Evolutionary conservation across 2,797 vertebrate species (phyloP), one percentile per base, ranked within the genome.

Genomic region (Octomys mimax): DNA sequence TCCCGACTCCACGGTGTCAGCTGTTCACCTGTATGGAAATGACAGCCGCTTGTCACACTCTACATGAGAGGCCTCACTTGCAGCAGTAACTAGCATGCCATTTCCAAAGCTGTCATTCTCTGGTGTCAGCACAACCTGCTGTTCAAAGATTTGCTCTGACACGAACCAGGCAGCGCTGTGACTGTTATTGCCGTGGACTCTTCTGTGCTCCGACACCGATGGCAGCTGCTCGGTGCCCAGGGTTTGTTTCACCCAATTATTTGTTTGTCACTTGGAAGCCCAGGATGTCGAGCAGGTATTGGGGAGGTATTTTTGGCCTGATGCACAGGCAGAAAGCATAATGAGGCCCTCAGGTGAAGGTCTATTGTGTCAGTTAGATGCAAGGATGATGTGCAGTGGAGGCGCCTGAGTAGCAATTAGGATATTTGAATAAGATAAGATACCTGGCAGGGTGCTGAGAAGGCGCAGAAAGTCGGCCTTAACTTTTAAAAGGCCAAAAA

Each of bases 201-300:
- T 70, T 91, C 96, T 86, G 95, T 68, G 79, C 96, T 46, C 92
- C 62, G 79, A 31, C 90, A 94, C 93, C 80, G 42, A 77, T 97
- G 98, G 98, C 98, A 98, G 98, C 98, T 97, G 98, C 98, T 92
- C 94, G 71, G 96, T 95, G 89, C 98, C 97, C 92, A 85, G 96
- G 98, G 98, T 98, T 99, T 98, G 98, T 99, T 99, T 98, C 98
- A 98, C 98, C 98, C 99, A 99, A 99, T 99, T 99, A 99, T 98
- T 98, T 99, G 98, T 95, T 98, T 99, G 99, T 99, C 99, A 98
- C 97, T 98, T 97, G 97, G 92, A 98, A 98, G 98, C 98, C 98
- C 62, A 85, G 98, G 79, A 71, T 95, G 94, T 96, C 0, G 80
- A 97, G 98, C 97, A 97, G 98, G 96, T 98, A 98, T 81, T 94